Percentiles rank a stretch among this genome's conserved stretches.
Conservation (phyloP, 2,113 vertebrate genomes). For the Apaloderma vittatum region DNA sequence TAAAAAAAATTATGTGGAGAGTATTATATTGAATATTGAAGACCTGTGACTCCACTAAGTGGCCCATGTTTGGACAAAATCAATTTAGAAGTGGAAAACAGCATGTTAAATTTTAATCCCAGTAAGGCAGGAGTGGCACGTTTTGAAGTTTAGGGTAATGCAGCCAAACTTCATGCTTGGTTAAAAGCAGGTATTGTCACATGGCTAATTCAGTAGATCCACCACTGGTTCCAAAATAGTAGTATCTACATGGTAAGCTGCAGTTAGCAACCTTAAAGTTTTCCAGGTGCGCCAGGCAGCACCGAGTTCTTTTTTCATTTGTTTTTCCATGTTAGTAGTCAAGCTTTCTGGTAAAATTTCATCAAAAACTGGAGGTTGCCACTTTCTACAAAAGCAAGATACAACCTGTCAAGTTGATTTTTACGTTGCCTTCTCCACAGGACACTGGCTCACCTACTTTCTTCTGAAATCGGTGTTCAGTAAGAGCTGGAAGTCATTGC, state of each 20-base stretch:
- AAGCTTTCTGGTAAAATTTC: not conserved
- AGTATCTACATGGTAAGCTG: not conserved
- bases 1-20: not conserved
- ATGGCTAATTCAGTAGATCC: not conserved
- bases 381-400: not conserved
- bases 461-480: not conserved
- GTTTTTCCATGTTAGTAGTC: not conserved
- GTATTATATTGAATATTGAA: not conserved
- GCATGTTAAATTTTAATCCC: not conserved
- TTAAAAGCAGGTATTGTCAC: not conserved
- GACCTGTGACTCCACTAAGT: not conserved
- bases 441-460: rapidly evolving
- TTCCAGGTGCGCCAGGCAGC: not conserved
- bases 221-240: not conserved
- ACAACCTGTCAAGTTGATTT: not conserved
- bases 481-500: not conserved
- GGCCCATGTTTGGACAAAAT: not conserved
- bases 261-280: not conserved
- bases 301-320: not conserved
- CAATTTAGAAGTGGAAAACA: not conserved
- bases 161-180: not conserved
- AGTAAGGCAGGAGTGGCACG: not conserved
- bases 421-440: not conserved
- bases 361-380: not conserved
- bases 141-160: not conserved